Evolutionary conservation across 2,113 vertebrate genomes (phyloP).

Genomic region (Oncorhynchus keta): DNA sequence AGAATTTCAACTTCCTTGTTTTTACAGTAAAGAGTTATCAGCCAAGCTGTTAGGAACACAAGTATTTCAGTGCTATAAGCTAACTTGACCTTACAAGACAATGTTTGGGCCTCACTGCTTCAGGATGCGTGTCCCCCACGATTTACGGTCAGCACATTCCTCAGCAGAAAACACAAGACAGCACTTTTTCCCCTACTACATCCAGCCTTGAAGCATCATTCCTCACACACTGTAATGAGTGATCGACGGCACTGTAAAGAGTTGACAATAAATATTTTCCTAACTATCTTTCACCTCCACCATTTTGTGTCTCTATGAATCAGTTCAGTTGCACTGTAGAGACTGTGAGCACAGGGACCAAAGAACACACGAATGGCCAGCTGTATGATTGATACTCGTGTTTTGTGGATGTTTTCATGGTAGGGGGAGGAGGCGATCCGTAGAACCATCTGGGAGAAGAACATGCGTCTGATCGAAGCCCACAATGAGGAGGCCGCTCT

Average conservation of each 20-base stretch:
- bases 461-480: constrained; percentile 80
- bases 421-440: constrained; percentile 83
- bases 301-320: not conserved
- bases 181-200: not conserved
- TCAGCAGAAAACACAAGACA: constrained; percentile 3
- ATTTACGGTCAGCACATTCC: not conserved
- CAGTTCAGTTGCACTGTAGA: not conserved
- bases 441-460: constrained; percentile 90
- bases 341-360: not conserved
- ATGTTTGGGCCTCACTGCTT: constrained; percentile 16
- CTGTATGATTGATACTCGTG: not conserved
- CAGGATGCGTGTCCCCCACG: not conserved
- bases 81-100: no score
- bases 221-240: not conserved
- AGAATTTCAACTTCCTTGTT: not conserved
- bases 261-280: not conserved
- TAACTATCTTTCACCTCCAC: not conserved
- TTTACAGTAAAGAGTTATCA: not conserved
- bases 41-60: not conserved
- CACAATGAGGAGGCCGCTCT: constrained; percentile 88
- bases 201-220: constrained; percentile 29
- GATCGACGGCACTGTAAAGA: not conserved
- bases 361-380: not conserved
- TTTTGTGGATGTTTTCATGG: constrained; percentile 3
- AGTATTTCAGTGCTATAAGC: not conserved